A percentile compares a stretch with the other conserved stretches of the same genome.
Conservation (phyloP, 2,888 invertebrate species). For the Chaitophorus viminalis region DNA sequence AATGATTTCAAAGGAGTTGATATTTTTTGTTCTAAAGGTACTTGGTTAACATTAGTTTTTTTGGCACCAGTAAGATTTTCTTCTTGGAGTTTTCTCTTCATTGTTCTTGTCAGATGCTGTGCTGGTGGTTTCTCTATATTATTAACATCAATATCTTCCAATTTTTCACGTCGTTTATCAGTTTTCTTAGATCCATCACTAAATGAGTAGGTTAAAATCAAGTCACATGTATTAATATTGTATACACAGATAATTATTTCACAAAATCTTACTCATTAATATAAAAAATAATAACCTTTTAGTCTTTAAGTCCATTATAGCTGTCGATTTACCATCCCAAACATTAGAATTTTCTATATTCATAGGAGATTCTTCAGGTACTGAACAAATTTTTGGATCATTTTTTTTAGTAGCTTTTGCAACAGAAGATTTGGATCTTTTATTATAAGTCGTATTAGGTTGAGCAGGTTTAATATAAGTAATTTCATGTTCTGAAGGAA, state of each 20-base stretch:
- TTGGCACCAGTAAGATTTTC: constrained; percentile 25
- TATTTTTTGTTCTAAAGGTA: constrained; percentile 34
- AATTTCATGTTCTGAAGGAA: constrained; percentile 6
- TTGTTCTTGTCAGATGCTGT: constrained; percentile 47
- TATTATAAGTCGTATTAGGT: constrained; percentile 38
- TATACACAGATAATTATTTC: background rate
- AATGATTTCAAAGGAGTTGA: constrained; percentile 22
- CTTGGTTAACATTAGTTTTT: constrained; percentile 33
- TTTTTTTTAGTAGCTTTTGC: background rate
- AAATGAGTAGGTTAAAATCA: too few relatives aligned
- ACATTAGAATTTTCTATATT: background rate
- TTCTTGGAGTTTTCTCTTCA: constrained; percentile 50
- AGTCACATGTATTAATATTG: too few relatives aligned
- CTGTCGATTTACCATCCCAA: background rate
- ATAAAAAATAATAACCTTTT: constrained; percentile 5
- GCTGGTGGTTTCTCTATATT: constrained; percentile 9
- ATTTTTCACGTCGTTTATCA: constrained; percentile 33
- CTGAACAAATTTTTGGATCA: background rate
- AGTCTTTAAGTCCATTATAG: background rate
- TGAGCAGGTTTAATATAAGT: constrained; percentile 7
- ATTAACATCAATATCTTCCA: constrained; percentile 45
- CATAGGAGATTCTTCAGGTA: constrained; percentile 5
- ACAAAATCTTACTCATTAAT: background rate
- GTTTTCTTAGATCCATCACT: background rate
- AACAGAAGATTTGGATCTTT: background rate